Conservation (phyloP, 2,797 vertebrate species). For the Todus mexicanus region DNA sequence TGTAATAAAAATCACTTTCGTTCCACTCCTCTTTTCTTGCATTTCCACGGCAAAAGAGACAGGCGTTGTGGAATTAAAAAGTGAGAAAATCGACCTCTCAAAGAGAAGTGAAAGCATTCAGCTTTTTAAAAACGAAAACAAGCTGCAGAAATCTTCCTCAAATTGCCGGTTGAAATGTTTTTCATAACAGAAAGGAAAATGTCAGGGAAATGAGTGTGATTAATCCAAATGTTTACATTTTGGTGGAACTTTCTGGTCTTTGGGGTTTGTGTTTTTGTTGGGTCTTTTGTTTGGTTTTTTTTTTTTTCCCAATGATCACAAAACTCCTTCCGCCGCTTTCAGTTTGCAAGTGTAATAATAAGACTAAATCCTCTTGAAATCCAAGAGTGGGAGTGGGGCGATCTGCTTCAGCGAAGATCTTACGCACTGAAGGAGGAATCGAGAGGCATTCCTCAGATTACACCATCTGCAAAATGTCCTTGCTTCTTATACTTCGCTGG, state of each 20-base stretch:
- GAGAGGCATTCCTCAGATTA: conserved; percentile 45
- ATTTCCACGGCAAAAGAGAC: neutral
- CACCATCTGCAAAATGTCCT: conserved; percentile 35
- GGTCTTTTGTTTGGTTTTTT: neutral
- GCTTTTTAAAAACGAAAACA: neutral
- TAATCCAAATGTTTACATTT: conserved; percentile 43
- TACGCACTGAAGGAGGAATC: neutral
- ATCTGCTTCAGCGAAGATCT: conserved; percentile 35
- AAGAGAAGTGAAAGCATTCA: neutral
- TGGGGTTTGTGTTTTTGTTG: too few relatives aligned
- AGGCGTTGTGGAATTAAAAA: neutral
- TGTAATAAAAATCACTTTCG: neutral
- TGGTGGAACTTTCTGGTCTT: neutral
- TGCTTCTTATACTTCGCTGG: neutral
- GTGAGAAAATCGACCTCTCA: neutral
- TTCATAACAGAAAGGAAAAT: conserved; percentile 15
- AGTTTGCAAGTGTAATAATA: neutral
- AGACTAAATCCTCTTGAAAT: neutral
- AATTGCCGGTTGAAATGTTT: conserved; percentile 2
- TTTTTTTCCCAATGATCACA: neutral
- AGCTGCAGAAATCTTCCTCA: conserved; percentile 19
- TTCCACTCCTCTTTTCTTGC: neutral
- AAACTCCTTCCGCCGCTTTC: neutral
- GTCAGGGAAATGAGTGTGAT: neutral
- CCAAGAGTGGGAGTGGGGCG: conserved; percentile 42